A percentile compares a stretch with the other conserved stretches of the same genome.
These are phyloP conservation scores for Mixornis gularis DNA, from an alignment of 2,113 vertebrate species.

Conservation along the genomic window DNA sequence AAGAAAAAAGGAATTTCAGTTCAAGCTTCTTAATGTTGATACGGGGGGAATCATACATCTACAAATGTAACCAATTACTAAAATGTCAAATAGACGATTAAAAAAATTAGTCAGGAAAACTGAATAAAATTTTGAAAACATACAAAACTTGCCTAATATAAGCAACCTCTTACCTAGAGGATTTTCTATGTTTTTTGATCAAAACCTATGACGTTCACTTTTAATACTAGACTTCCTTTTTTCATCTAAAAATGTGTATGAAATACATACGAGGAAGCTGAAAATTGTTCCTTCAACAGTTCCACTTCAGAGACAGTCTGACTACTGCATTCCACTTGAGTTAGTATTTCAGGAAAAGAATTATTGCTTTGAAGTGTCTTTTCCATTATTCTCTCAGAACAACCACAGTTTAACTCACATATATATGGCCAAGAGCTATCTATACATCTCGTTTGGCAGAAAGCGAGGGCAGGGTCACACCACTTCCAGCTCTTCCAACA, in stretches of 20 bases:
- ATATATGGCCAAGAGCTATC: background rate
- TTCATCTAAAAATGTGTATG: background rate
- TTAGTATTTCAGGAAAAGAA: background rate
- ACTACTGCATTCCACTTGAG: background rate
- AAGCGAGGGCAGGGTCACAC: background rate
- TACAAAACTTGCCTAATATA: background rate
- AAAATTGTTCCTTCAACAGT: background rate
- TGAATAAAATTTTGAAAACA: background rate
- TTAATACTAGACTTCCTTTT: background rate
- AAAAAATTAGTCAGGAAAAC: background rate
- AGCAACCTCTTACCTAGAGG: background rate
- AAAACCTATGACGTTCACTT: background rate
- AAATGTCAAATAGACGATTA: background rate
- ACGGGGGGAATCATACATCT: fast-evolving
- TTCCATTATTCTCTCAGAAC: background rate
- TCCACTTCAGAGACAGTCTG: background rate
- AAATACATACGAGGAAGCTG: background rate
- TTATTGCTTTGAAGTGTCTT: background rate
- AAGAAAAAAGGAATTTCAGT: background rate
- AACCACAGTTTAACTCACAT: background rate
- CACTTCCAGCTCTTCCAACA: background rate
- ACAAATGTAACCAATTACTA: background rate
- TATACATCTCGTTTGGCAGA: background rate
- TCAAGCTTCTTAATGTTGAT: background rate
- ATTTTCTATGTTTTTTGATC: background rate